phyloP scores from a whole-genome alignment of 2,888 invertebrate species.

The Trichacis sp. region DNA sequence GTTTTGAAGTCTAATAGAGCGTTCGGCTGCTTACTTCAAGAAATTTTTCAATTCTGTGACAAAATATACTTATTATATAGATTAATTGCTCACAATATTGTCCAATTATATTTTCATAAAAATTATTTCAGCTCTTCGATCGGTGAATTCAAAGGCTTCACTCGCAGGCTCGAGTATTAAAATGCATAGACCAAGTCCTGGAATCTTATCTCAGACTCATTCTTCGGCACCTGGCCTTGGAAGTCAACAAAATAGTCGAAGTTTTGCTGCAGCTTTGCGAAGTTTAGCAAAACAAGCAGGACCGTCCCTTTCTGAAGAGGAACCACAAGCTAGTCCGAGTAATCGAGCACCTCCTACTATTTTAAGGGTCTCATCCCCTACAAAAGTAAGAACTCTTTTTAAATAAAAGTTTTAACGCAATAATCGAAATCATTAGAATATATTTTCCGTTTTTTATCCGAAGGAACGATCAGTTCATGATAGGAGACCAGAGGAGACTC shows the following conservation, averaged over 20 bases:
- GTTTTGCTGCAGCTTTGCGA: constrained; percentile 91
- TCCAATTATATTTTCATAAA: too few relatives aligned
- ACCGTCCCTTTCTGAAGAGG: constrained; percentile 77
- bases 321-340: constrained; percentile 68
- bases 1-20: too few relatives aligned
- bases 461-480: constrained; percentile 64
- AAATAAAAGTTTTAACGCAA: not conserved
- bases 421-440: too few relatives aligned
- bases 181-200: constrained; percentile 65
- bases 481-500: constrained; percentile 62
- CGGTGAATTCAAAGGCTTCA: constrained; percentile 64
- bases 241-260: constrained; percentile 69
- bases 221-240: constrained; percentile 69
- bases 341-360: constrained; percentile 71
- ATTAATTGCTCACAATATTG: too few relatives aligned
- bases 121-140: constrained; percentile 62
- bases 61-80: too few relatives aligned
- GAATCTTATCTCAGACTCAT: constrained; percentile 65
- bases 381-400: constrained; percentile 59
- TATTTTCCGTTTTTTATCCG: too few relatives aligned
- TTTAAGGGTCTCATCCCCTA: constrained; percentile 64
- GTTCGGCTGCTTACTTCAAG: too few relatives aligned
- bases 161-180: constrained; percentile 61
- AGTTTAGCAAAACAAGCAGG: constrained; percentile 93
- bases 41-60: too few relatives aligned